phyloP scores from a whole-genome alignment of 2,113 vertebrate species.

The Thamnophis sirtalis region DNA sequence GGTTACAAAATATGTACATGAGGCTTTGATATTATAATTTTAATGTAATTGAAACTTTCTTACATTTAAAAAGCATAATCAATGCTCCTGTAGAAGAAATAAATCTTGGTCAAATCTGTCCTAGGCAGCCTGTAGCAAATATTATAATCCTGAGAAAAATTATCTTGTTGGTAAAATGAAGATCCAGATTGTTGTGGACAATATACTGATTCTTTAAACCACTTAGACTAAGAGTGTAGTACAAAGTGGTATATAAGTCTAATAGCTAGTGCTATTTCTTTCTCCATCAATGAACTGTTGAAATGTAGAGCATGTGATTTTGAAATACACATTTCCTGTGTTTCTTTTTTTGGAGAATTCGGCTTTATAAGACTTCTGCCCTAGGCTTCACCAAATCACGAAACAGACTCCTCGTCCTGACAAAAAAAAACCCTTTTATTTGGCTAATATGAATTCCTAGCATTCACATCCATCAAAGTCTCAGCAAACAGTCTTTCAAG shows the following conservation, averaged over 20 bases:
- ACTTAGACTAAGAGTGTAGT: not conserved
- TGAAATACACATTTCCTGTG: not conserved
- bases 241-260: too few species aligned
- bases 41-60: not conserved
- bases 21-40: not conserved
- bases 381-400: too few species aligned
- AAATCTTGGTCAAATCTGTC: not conserved
- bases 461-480: too few species aligned
- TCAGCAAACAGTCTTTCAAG: too few species aligned
- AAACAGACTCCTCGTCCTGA: too few species aligned
- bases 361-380: not conserved
- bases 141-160: not conserved
- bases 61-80: not conserved
- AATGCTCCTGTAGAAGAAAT: not conserved
- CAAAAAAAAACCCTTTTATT: too few species aligned
- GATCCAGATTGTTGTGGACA: not conserved
- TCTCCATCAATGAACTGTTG: not conserved
- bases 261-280: not conserved
- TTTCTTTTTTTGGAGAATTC: slow-evolving; percentile 28
- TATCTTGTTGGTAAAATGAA: not conserved
- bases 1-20: not conserved
- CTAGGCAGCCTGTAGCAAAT: not conserved
- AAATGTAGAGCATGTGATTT: not conserved
- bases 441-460: too few species aligned
- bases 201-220: not conserved